Percentiles rank a stretch among this genome's conserved stretches.
These are phyloP conservation scores for Picathartes gymnocephalus DNA, from an alignment of 2,113 vertebrate genomes.

Conservation along the genomic window DNA sequence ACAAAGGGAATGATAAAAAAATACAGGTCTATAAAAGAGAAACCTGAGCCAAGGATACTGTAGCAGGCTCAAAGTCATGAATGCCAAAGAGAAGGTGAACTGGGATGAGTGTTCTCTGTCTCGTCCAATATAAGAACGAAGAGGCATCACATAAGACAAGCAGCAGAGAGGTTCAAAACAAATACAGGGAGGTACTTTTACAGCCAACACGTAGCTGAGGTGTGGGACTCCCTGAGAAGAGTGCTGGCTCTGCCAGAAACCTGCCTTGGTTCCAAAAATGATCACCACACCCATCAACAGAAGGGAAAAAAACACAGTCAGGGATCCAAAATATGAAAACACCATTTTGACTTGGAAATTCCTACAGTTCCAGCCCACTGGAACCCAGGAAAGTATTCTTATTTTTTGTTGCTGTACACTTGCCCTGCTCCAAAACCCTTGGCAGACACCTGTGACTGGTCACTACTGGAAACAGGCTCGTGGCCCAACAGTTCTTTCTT, in stretches of 20 bases:
- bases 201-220: not conserved
- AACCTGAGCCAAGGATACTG: not conserved
- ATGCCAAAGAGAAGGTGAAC: not conserved
- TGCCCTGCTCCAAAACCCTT: not conserved
- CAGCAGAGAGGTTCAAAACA: not conserved
- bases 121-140: not conserved
- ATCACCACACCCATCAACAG: not conserved
- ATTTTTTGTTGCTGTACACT: not conserved
- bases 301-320: not conserved
- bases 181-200: not conserved
- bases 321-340: rapidly evolving
- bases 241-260: not conserved
- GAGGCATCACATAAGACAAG: not conserved
- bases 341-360: not conserved
- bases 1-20: not conserved
- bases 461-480: not conserved
- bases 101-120: not conserved
- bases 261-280: rapidly evolving
- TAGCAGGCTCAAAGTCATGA: not conserved
- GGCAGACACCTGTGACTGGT: not conserved
- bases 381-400: not conserved
- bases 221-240: not conserved
- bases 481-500: not conserved
- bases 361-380: not conserved
- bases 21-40: not conserved